Evolutionary conservation across 1,140 invertebrate species (phyloP), one percentile per base, ranked within the genome.

Genomic region (Zaprionus nigranus): DNA sequence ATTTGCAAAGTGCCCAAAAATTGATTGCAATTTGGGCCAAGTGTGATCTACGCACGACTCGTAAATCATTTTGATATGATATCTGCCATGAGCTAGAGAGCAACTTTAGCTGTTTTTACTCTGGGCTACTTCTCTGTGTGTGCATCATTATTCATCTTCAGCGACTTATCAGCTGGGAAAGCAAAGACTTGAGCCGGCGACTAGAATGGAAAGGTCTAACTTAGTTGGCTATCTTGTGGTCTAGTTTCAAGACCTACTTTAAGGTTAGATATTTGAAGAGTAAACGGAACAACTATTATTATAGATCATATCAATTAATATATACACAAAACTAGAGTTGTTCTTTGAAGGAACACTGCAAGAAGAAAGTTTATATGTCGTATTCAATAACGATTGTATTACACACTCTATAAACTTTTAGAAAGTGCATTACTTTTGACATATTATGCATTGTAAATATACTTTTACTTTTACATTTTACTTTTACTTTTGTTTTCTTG

Each of bases 21-120:
- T 70, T 56, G 60, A 75, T 54, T 79, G 74, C 64, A 81, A 62
- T 61, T 68, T 58, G 80, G 67, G 78, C 72, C 82, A 87, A 84
- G 82, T 79, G 75, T 72, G 72, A 69, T 64, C 51, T 28, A 56
- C 43, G 59, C 62, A 68, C 65, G 20, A 20, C 34, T 40, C 38
- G 58, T 63, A 74, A 17, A 59, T 43, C 20, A 62, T 51, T 58
- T 43, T 63, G 49, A 58, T 62, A 40, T 26, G n/a, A 43, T 75
- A 84, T 78, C 63, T 73, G 40, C 34, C 34, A n/a, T 56, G 59
- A 66, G 54, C 53, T 58, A 82, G 70, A 79, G 6, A 46, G 40
- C 40, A 7, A 46, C 40, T n/a, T 17, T 46, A 46, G 12, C 20
- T 51, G 11, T 24, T n/a, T 17, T 2, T 15, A 7, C 12, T 51